phyloP scores from a whole-genome alignment of 2,888 invertebrate species.

The Cinara cedri region DNA sequence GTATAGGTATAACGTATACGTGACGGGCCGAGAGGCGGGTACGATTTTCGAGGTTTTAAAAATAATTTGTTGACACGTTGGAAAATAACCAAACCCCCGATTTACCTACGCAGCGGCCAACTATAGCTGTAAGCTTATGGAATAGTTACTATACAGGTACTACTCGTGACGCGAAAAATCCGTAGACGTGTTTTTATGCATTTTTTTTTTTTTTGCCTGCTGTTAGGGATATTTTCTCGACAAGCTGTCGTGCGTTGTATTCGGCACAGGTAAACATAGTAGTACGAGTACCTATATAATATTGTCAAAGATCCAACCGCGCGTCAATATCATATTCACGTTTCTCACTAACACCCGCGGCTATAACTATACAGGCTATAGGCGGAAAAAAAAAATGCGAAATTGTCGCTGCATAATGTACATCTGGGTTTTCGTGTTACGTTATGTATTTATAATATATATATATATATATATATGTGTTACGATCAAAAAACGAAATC shows the following conservation, averaged over 20 bases:
- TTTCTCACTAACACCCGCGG: not conserved
- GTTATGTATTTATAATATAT: too few species aligned
- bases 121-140: not conserved
- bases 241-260: slow-evolving; percentile 17
- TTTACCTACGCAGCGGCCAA: not conserved
- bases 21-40: too few species aligned
- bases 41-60: not conserved
- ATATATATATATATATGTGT: too few species aligned
- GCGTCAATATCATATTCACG: slow-evolving; percentile 28
- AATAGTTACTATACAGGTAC: too few species aligned
- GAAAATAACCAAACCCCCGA: not conserved
- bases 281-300: too few species aligned
- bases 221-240: not conserved
- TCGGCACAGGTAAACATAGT: slow-evolving; percentile 1
- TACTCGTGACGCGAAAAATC: not conserved
- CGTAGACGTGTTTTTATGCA: slow-evolving; percentile 5
- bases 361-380: too few species aligned
- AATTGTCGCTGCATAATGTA: too few species aligned
- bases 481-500: too few species aligned
- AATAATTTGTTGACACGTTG: not conserved
- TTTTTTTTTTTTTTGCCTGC: slow-evolving; percentile 1
- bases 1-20: too few species aligned
- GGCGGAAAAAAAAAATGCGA: too few species aligned
- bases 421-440: too few species aligned
- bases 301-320: slow-evolving; percentile 44